Base-by-base conservation (phyloP, 1,140 invertebrate genomes). In the Brachystomella parvula region DNA sequence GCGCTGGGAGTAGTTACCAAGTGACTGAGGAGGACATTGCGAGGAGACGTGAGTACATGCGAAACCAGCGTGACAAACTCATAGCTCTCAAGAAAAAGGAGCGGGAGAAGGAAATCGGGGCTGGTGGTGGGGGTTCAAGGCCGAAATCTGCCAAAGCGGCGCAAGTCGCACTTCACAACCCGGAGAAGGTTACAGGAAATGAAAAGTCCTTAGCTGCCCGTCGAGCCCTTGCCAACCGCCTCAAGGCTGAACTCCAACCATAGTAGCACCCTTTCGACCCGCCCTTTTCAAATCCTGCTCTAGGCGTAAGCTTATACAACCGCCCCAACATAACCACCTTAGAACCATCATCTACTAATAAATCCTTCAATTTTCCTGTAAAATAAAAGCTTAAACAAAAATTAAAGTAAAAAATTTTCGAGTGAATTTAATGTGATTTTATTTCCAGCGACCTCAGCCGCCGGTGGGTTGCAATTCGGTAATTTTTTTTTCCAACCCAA, bases 41-140 rank as follows among this genome's bases (percentile, higher is more conserved):
- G 66, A 85, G 86, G 63, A 81, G 92, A 0, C 88, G 91, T 74
- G 83, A 90, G 71, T 95, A 94, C 76, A 78, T 96, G 29, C 85
- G 89, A 32, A 83, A 87, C 56, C 92, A 94, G 77, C 82, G 93
- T 30, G 92, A 96, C 76, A 93, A 94, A 76, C 82, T 96, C 24
- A 81, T 96, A 32, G 87, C 88, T 21, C 76, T 95, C 73, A 96
- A 96, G 76, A 89, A 89, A 75, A 83, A 89, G 77, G 90, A 89
- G 24, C 81, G 92, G 29, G 87, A 88, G 73, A 87, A 88, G 71
- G 72, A 75, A 29, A 66, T 64, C 3, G 82, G 78, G 15, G 78
- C 81, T 67, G 76, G 79, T 6, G 76, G 72, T 12, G 74, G 72
- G 1, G 66, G 67, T 1, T 62, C 56, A 47, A 30, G 88, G 35